Evolutionary conservation across 2,888 invertebrate species (phyloP), one percentile per base, ranked within the genome.

Genomic region (Elegia similella): DNA sequence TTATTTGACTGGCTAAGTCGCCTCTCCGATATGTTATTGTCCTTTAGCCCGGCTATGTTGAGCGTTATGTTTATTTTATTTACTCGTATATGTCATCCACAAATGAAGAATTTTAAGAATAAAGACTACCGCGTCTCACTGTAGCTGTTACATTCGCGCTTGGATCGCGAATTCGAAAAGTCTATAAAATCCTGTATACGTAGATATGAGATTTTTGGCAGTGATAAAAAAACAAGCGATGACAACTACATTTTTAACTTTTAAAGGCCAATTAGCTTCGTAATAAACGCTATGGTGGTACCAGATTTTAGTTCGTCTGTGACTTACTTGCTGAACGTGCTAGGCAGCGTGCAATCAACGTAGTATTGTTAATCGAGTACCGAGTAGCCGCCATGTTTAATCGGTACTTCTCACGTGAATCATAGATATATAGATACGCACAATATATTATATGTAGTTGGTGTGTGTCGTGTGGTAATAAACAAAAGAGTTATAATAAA

Each of bases 271-370:
- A 50, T 50, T 50, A 50, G 10, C 13, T 32, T 30, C 8, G 30
- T 15, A 44, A 46, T 50, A 38, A 54, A 60, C 57, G 50, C 38
- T 10, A 15, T 16, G n/a, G 44, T 17, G 17, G 46, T 42, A 44
- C 16, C 16, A 57, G 23, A 23, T 54, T 16, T 53, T 60, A 48
- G 60, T n/a, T 59, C 56, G 60, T 56, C 61, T 62, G 69, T 69
- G 77, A 93, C 93, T 93, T 93, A 93, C 93, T 93, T 93, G 93
- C 82, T 93, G 93, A 67, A 93, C 93, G 92, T 93, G 93, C 93
- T 93, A 80, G 81, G 89, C 89, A 78, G 92, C 92, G 91, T 92
- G 89, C 88, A 85, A 81, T 72, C 70, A 62, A 78, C 73, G 76
- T 67, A 59, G 60, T 66, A 62, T 62, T 59, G 65, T 80, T 78